Base-by-base conservation (phyloP, 2,113 vertebrate species). In the Aldabrachelys gigantea region DNA sequence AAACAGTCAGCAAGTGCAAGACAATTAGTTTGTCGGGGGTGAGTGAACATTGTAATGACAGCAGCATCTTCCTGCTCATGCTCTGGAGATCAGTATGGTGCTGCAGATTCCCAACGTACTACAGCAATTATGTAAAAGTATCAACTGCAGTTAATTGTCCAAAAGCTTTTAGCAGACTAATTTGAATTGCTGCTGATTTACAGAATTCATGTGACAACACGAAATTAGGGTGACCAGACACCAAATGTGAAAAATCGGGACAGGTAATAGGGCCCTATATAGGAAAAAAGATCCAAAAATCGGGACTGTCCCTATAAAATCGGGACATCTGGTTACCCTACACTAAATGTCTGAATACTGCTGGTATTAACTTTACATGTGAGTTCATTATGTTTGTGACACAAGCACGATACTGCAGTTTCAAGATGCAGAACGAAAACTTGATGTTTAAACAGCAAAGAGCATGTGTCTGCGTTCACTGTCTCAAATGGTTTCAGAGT, bases 1-100 rank as follows among this genome's bases (percentile, higher is more conserved):
- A 88, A 90, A n/a, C 82, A 95, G 89, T 10, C 89, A 92, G 79
- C 0, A 3, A 93, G 88, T 22, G 54, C 0, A 0, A 96, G 80
- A 82, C 95, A 96, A 97, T 97, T 97, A 96, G 92, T 95, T 89
- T 94, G 95, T 91, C 95, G 94, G 90, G 95, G 94, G 92, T 93
- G 95, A 91, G 84, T 1, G 56, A 93, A 83, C 95, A 91, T 89
- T 0, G 10, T 90, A 96, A 96, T 92, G 95, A 97, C 95, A 97
- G 95, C 31, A 2, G 87, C 84, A 82, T 96, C 92, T 94, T 84
- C 80, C n/a, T 0, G 5, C 89, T 2, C 6, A 0, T 0, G 82
- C 88, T 92, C 31, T 0, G 0, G 57, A 47, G 93, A 94, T 96
- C 59, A 11, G 93, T 92, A 89, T 76, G 0, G 57, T 0, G 13